Percentiles rank a stretch among this genome's conserved stretches.
Conservation (phyloP, 1,140 invertebrate species). For the Mactra quadrangularis region DNA sequence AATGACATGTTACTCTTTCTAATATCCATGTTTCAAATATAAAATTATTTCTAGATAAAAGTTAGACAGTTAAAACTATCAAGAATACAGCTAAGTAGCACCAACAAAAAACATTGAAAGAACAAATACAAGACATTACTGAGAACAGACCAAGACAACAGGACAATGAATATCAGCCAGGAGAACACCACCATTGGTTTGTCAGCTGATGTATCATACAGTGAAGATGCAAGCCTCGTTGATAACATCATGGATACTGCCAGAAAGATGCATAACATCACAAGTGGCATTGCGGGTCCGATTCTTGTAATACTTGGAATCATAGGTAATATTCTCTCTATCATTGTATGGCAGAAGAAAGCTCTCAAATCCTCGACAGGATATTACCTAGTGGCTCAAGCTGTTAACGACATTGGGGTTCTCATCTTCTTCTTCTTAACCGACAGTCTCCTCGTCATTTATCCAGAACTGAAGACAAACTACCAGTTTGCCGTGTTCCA, state of each 20-base stretch:
- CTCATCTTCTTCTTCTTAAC: conserved; percentile 65
- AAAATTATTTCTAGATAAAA: too few relatives aligned
- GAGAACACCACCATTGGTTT: not conserved
- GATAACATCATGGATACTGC: conserved; percentile 50
- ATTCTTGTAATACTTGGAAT: conserved; percentile 66
- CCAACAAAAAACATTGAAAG: too few relatives aligned
- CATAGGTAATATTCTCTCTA: conserved; percentile 66
- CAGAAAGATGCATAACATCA: conserved; percentile 59
- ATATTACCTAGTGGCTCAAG: conserved; percentile 63
- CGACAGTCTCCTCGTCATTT: conserved; percentile 51
- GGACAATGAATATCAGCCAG: not conserved
- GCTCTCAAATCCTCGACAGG: conserved; percentile 66
- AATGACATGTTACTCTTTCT: too few relatives aligned
- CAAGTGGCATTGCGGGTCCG: conserved; percentile 60
- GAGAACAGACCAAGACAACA: too few relatives aligned
- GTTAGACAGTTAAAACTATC: too few relatives aligned
- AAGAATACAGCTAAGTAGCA: too few relatives aligned
- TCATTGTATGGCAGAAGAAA: conserved; percentile 64
- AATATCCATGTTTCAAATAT: too few relatives aligned
- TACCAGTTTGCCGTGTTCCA: conserved; percentile 40
- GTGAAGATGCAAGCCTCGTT: not conserved
- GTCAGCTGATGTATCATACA: not conserved
- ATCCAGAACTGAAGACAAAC: conserved; percentile 14
- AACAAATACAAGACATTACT: too few relatives aligned
- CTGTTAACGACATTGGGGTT: conserved; percentile 65